Conservation (phyloP, 2,797 vertebrate species). For the Tenualosa thibaudeaui region DNA sequence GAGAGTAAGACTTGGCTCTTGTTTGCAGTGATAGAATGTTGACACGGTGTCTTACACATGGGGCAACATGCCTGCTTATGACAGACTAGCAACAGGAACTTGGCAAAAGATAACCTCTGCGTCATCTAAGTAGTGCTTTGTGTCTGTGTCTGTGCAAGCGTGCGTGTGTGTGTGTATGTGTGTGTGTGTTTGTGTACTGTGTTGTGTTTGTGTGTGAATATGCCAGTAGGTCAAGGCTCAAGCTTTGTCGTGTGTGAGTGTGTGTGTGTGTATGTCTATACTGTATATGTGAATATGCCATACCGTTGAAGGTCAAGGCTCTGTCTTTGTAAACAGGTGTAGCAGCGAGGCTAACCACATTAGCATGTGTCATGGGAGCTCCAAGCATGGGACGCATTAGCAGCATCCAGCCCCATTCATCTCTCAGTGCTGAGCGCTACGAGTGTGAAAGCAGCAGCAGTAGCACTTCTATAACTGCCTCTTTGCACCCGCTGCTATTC, state of each 20-base stretch:
- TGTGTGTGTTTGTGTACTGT: not conserved
- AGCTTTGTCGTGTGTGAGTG: not conserved
- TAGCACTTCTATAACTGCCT: not conserved
- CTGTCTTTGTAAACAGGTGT: not conserved
- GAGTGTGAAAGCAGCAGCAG: not conserved
- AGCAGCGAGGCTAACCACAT: not conserved
- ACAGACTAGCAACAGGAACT: not conserved
- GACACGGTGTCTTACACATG: not conserved
- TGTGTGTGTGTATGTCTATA: not conserved
- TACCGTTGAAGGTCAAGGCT: too few species aligned
- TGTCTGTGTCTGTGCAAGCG: not conserved
- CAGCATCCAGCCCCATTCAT: not conserved
- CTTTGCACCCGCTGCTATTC: not conserved
- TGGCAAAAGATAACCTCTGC: not conserved
- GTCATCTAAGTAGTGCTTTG: not conserved
- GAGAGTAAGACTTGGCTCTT: not conserved
- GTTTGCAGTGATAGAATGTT: not conserved
- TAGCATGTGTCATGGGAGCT: not conserved
- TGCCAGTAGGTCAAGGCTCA: not conserved
- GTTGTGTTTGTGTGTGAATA: slow-evolving; percentile 2
- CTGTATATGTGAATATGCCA: not conserved
- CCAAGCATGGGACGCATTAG: not conserved
- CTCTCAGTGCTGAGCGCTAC: not conserved
- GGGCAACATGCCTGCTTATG: not conserved
- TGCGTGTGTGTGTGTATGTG: not conserved